These are phyloP conservation scores for Lasaia peninsularis DNA, from an alignment of 1,140 invertebrate genomes.

Conservation along the genomic window DNA sequence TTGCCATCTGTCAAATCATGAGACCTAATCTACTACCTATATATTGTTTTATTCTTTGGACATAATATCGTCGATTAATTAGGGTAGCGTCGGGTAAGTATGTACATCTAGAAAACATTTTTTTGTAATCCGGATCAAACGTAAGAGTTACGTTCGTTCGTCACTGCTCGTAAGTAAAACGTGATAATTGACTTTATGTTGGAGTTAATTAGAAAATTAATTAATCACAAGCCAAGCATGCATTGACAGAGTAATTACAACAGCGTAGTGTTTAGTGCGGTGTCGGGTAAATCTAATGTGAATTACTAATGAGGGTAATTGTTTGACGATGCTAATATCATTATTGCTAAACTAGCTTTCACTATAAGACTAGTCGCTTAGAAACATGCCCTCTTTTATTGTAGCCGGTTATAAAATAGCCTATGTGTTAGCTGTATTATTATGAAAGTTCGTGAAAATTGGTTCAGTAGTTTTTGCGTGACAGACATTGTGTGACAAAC, in stretches of 20 bases:
- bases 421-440: too few relatives aligned
- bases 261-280: neutral
- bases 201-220: constrained; percentile 1
- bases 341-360: neutral
- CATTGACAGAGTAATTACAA: constrained; percentile 6
- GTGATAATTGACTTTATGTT: neutral
- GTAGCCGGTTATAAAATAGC: too few relatives aligned
- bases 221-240: neutral
- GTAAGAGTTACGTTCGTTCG: too few relatives aligned
- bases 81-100: too few relatives aligned
- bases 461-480: too few relatives aligned
- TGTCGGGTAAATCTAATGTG: neutral
- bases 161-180: neutral
- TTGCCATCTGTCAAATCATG: too few relatives aligned
- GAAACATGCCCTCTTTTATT: neutral
- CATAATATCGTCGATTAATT: too few relatives aligned
- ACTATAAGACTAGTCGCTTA: neutral
- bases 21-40: too few relatives aligned
- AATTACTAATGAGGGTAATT: neutral
- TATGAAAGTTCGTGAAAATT: too few relatives aligned
- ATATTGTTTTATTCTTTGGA: too few relatives aligned
- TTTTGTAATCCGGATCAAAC: neutral
- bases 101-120: too few relatives aligned
- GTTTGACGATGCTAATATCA: neutral
- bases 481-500: too few relatives aligned